Evolutionary conservation across 2,888 invertebrate genomes (phyloP).

Genomic region (Drosophila cracens): DNA sequence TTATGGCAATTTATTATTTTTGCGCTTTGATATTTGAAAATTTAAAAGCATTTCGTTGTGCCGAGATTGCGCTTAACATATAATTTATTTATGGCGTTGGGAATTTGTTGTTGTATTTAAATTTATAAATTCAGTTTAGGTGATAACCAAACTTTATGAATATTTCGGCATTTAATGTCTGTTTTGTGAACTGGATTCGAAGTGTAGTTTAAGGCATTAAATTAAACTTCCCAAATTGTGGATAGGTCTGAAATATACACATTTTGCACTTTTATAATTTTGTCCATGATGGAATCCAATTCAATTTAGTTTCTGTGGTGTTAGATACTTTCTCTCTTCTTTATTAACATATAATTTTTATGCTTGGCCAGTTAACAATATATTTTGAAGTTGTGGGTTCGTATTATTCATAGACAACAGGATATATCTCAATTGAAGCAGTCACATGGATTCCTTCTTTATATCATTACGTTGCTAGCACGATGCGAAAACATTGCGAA

Average conservation of each 20-base stretch:
- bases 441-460: background rate
- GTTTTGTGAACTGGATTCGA: background rate
- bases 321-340: background rate
- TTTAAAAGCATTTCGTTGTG: constrained; percentile 26
- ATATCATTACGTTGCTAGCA: constrained; percentile 11
- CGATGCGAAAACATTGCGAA: constrained; percentile 10
- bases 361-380: background rate
- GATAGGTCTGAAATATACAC: background rate
- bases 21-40: constrained; percentile 24
- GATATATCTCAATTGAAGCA: background rate
- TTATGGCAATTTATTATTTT: constrained; percentile 48
- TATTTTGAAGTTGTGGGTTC: background rate
- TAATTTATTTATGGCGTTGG: constrained; percentile 30
- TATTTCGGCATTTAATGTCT: background rate
- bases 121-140: constrained; percentile 19
- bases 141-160: constrained; percentile 5
- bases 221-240: background rate
- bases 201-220: background rate
- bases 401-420: background rate
- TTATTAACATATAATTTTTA: background rate
- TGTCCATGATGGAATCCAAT: background rate
- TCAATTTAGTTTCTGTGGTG: background rate
- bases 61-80: constrained; percentile 27
- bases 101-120: constrained; percentile 23
- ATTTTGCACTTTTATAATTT: background rate